Evolutionary conservation across 2,888 invertebrate species (phyloP), one percentile per base, ranked within the genome.

Genomic region (Elmis aenea): DNA sequence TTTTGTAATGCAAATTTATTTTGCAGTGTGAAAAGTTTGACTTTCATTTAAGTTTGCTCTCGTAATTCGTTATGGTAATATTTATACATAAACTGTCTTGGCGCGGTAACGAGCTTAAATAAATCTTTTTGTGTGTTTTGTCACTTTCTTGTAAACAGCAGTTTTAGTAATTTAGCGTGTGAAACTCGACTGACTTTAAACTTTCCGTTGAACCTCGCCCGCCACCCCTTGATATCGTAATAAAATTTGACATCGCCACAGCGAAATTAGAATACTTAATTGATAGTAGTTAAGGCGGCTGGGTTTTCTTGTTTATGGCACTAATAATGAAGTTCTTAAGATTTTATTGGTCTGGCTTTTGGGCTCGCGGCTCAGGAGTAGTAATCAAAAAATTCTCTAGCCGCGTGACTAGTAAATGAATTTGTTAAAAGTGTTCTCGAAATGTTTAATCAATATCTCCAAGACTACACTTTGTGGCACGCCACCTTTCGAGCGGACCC

Each of bases 371-470:
- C n/a, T 28, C n/a, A 13, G n/a, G 10, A 25, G 31, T 27, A 27
- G 26, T 33, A 32, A 33, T 32, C 32, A 29, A 38, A 27, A 33
- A 38, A 28, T 33, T 33, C 22, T 23, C 22, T 23, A 14, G 21
- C 25, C 14, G 34, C 5, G 10, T 18, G 8, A 18, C 18, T 8
- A 18, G 18, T 18, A 18, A 48, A 48, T 44, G 42, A 44, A 42
- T 36, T 44, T 42, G 42, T 49, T 48, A 44, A 47, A 44, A 43
- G 26, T 39, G 38, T 46, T 41, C 40, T 38, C 15, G 39, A 48
- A 49, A 48, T 51, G 47, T 51, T 38, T 49, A 51, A 49, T 51
- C 51, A 42, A 52, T 52, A 48, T 47, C 43, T 31, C 45, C 46
- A 42, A 38, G 49, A 49, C 51, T 50, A 50, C 48, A 43, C 33